These are phyloP conservation scores for Lutjanus erythropterus DNA, from an alignment of 2,113 vertebrate species.

Conservation along the genomic window DNA sequence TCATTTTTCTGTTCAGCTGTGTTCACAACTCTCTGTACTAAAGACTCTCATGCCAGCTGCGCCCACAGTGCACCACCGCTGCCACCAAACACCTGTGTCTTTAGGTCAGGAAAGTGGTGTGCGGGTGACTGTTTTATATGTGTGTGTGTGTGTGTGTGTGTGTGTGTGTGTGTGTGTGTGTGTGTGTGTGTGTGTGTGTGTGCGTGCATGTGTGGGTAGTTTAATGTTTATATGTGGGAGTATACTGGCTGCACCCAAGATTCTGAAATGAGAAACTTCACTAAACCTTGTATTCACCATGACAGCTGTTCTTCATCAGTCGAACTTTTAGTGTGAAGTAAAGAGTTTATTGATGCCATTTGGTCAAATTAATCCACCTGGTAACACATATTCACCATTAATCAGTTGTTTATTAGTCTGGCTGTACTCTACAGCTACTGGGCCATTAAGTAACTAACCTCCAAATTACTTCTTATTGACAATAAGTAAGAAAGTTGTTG, in stretches of 20 bases:
- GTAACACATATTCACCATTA: too few relatives aligned
- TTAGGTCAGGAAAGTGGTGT: background rate
- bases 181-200: background rate
- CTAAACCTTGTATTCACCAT: background rate
- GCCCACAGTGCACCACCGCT: background rate
- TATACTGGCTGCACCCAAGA: background rate
- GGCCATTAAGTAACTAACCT: too few relatives aligned
- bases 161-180: background rate
- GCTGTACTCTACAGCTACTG: too few relatives aligned
- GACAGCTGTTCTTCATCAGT: background rate
- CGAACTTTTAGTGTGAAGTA: background rate
- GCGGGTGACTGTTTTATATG: background rate
- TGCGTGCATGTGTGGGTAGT: background rate
- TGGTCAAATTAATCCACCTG: background rate
- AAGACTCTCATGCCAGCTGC: background rate
- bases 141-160: background rate
- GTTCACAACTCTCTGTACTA: background rate
- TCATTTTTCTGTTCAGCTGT: background rate
- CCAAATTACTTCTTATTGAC: too few relatives aligned
- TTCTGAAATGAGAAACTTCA: conserved; percentile 5
- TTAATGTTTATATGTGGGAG: background rate
- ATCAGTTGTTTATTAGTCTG: too few relatives aligned
- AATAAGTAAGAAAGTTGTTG: too few relatives aligned
- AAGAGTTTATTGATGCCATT: background rate
- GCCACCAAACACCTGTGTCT: conserved; percentile 22